Conservation (phyloP, 2,797 vertebrate genomes). For the Arrhamphus sclerolepis region DNA sequence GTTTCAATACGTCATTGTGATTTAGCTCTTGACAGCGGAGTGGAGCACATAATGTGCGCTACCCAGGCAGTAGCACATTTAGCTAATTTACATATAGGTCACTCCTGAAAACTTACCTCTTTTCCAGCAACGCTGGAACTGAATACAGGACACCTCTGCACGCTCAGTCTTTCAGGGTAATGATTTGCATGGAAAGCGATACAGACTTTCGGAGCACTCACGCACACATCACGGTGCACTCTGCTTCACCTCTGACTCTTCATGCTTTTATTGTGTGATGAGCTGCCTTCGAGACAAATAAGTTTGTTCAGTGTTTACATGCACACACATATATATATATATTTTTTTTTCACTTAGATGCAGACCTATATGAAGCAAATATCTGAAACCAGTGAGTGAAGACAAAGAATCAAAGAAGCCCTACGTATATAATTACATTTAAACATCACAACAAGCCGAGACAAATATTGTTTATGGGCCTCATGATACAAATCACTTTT, state of each 20-base stretch:
- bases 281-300: background rate
- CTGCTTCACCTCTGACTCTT: background rate
- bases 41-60: slow-evolving; percentile 3
- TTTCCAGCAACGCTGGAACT: slow-evolving; percentile 6
- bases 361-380: too few relatives aligned
- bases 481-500: too few relatives aligned
- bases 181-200: slow-evolving; percentile 42
- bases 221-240: background rate
- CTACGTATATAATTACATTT: too few relatives aligned
- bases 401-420: too few relatives aligned
- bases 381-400: too few relatives aligned
- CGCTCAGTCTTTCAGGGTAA: slow-evolving; percentile 1
- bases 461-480: too few relatives aligned
- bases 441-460: too few relatives aligned
- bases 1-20: too few relatives aligned
- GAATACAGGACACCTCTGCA: background rate
- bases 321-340: too few relatives aligned
- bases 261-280: background rate
- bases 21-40: background rate
- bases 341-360: too few relatives aligned
- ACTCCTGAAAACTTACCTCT: slow-evolving; percentile 3
- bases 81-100: slow-evolving; percentile 28
- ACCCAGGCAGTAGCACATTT: background rate
- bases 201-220: background rate
- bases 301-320: too few relatives aligned